These are phyloP conservation scores for Syritta pipiens DNA, from an alignment of 2,888 invertebrate genomes.

Conservation along the genomic window DNA sequence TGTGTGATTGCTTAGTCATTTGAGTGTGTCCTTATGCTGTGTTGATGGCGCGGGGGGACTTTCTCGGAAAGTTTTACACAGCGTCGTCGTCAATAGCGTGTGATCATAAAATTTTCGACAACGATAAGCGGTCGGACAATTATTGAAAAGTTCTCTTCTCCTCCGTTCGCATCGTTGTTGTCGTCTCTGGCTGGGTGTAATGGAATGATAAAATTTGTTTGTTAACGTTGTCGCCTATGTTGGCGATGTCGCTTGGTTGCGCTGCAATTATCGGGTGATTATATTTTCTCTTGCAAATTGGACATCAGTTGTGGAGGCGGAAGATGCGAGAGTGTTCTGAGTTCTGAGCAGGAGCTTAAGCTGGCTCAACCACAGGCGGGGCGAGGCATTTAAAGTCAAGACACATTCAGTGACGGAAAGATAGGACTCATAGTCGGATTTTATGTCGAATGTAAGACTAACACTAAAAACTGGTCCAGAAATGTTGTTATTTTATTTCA, in stretches of 20 bases:
- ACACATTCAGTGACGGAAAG: too few species aligned
- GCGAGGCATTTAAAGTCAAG: too few species aligned
- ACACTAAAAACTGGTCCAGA: too few species aligned
- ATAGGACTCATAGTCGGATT: too few species aligned
- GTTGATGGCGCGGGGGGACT: slow-evolving; percentile 1
- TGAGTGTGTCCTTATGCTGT: slow-evolving; percentile 49
- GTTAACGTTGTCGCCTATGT: slow-evolving; percentile 15
- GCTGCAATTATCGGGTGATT: too few species aligned
- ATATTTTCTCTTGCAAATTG: too few species aligned
- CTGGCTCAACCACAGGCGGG: too few species aligned
- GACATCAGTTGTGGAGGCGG: too few species aligned
- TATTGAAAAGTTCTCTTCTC: slow-evolving; percentile 48
- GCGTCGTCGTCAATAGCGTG: background rate
- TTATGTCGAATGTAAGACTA: too few species aligned
- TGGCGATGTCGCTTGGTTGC: background rate
- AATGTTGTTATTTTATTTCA: too few species aligned
- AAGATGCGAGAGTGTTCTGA: too few species aligned
- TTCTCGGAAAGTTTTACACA: background rate
- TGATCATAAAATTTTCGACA: slow-evolving; percentile 44
- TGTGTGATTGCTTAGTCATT: slow-evolving; percentile 56
- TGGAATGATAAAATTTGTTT: slow-evolving; percentile 57
- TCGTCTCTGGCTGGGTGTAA: slow-evolving; percentile 8
- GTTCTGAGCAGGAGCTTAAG: too few species aligned
- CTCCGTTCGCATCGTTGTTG: background rate
- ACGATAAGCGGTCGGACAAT: slow-evolving; percentile 40